Evolutionary conservation across 2,888 invertebrate species (phyloP), one percentile per base, ranked within the genome.

Genomic region (Lasioglossum villosulum): DNA sequence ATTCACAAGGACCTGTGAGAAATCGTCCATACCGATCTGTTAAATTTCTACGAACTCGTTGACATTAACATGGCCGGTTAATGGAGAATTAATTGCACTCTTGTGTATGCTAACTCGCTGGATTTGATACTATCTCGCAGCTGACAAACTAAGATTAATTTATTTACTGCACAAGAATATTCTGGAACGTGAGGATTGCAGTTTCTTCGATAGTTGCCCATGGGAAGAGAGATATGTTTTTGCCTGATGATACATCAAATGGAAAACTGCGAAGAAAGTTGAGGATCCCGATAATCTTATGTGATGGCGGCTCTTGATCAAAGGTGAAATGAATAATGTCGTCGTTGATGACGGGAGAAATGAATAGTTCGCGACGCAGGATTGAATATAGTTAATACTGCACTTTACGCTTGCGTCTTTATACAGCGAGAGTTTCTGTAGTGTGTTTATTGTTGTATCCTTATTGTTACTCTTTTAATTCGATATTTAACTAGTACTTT

Each of bases 241-340:
- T 70, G 59, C 70, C 23, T 1, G 78, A 78, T 77, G 78, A 86
- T 77, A 76, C 52, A 73, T 78, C 78, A 75, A n/a, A 48, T 78
- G 86, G 80, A 80, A 85, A 81, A 81, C 75, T 66, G 37, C 59
- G 81, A 86, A 78, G 86, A 86, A 86, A 86, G 86, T 79, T 78
- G 27, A 85, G 59, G 42, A 66, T 80, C n/a, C 34, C 52, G 74
- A 77, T 85, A 84, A 84, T 85, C 76, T 76, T 42, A 85, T 42
- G 70, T 59, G 76, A 85, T 77, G 73, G 73, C 63, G n/a, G 80
- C 77, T 74, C 52, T 77, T 85, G 77, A 85, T 85, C 80, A 79
- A 66, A 71, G 16, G 63, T 37, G 80, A 78, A 56, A 77, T 81
- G 77, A 86, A 72, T 81, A 80, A 80, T 71, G 78, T 48, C 48